Evolutionary conservation across 2,113 vertebrate species (phyloP).

Genomic region (Sander vitreus): DNA sequence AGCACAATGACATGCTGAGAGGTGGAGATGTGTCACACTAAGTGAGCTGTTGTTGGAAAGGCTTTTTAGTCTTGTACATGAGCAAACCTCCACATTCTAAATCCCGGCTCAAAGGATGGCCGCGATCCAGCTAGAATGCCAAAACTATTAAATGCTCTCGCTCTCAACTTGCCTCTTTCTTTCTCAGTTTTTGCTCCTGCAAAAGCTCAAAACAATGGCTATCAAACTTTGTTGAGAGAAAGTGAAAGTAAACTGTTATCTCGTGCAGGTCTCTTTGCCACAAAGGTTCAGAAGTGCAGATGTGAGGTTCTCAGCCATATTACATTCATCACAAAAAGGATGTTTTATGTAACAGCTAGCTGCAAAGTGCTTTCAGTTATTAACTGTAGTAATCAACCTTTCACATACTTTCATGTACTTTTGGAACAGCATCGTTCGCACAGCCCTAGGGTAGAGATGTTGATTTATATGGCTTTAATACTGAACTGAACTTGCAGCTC

Average conservation of each 20-base stretch:
- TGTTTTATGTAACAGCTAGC: slow-evolving; percentile 29
- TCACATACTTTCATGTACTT: slow-evolving; percentile 64
- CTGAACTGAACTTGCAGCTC: slow-evolving; percentile 28
- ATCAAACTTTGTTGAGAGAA: slow-evolving; percentile 26
- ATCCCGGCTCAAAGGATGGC: slow-evolving; percentile 44
- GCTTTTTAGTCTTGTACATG: slow-evolving; percentile 30
- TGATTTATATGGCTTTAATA: slow-evolving; percentile 37
- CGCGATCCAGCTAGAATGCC: slow-evolving; percentile 41
- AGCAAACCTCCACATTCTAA: slow-evolving; percentile 69
- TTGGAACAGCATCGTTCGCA: slow-evolving; percentile 22
- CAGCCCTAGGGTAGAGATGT: slow-evolving; percentile 7
- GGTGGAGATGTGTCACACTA: slow-evolving; percentile 12
- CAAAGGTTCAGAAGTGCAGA: slow-evolving; percentile 17
- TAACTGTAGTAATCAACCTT: slow-evolving; percentile 46
- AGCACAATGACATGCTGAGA: slow-evolving; percentile 41
- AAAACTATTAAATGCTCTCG: slow-evolving; percentile 33
- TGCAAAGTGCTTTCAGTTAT: slow-evolving; percentile 31
- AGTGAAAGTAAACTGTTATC: slow-evolving; percentile 28
- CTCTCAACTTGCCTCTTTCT: slow-evolving; percentile 13
- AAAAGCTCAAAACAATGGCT: slow-evolving; percentile 46
- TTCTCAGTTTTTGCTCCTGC: slow-evolving; percentile 44
- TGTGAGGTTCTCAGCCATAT: not conserved
- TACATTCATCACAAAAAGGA: not conserved
- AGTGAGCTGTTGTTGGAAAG: slow-evolving; percentile 26
- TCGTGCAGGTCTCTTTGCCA: not conserved